Conservation (phyloP, 2,113 vertebrate genomes). For the Grallaria varia region DNA sequence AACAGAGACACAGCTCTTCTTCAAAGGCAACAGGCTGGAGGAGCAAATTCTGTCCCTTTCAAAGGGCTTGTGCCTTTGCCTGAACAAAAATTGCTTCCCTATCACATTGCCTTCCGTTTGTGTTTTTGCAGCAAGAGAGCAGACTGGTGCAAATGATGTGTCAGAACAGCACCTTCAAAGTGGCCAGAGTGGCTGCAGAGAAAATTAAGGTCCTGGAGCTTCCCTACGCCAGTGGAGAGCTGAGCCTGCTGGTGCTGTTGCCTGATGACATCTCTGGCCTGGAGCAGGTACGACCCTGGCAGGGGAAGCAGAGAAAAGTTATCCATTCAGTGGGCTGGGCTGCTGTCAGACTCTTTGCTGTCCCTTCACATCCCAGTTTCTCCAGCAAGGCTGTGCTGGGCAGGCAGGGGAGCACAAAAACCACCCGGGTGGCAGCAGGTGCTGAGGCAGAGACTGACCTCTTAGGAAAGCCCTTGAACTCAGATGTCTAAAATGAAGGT, state of each 20-base stretch:
- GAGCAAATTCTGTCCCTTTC: background rate
- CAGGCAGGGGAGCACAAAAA: background rate
- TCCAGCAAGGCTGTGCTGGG: background rate
- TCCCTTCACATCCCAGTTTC: background rate
- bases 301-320: background rate
- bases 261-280: conserved; percentile 35
- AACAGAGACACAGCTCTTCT: background rate
- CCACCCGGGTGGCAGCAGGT: background rate
- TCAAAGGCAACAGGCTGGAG: background rate
- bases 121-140: conserved; percentile 26
- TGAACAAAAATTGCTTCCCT: background rate
- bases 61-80: background rate
- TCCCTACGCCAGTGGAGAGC: background rate
- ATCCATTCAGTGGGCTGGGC: background rate
- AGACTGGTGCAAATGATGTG: conserved; percentile 41
- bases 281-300: conserved; percentile 26
- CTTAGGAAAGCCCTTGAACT: background rate
- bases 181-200: background rate
- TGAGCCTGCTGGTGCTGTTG: conserved; percentile 42
- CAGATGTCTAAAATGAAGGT: background rate
- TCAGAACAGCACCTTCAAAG: conserved; percentile 5
- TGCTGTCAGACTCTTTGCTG: background rate
- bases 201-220: conserved; percentile 31
- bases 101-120: background rate
- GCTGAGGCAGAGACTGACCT: background rate